A percentile compares a stretch with the other conserved stretches of the same genome.
Evolutionary conservation across 2,888 invertebrate species (phyloP).

Genomic region (Schizaphis graminum): DNA sequence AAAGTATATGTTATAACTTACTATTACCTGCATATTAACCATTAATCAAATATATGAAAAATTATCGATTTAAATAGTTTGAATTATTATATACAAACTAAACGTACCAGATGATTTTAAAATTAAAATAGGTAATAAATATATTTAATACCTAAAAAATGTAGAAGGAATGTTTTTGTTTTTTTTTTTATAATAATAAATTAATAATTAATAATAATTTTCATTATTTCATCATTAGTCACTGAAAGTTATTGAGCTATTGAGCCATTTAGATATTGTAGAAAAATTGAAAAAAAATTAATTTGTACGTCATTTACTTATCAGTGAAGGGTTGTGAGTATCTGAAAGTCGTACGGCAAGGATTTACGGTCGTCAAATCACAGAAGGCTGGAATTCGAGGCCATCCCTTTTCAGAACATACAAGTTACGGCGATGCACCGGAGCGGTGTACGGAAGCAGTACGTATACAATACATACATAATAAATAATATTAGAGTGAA

Average conservation of each 20-base stretch:
- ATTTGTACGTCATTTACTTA: not conserved
- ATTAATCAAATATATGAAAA: not conserved
- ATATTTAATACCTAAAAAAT: not conserved
- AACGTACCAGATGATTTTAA: not conserved
- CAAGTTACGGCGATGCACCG: not conserved
- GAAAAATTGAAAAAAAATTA: not conserved
- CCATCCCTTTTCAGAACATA: not conserved
- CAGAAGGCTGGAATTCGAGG: not conserved
- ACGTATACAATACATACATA: not conserved
- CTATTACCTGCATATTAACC: no score
- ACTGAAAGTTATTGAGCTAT: not conserved
- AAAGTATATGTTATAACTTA: not conserved
- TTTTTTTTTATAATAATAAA: no score
- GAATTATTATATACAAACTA: not conserved
- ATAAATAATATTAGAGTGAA: not conserved
- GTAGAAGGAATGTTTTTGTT: no score
- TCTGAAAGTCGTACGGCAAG: not conserved
- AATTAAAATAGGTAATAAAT: not conserved
- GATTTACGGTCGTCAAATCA: not conserved
- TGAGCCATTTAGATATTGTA: not conserved
- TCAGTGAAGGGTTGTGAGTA: not conserved
- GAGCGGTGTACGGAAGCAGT: not conserved
- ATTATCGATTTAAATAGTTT: not conserved
- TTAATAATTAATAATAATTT: not conserved
- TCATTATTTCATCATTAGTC: not conserved